Conservation (phyloP, 2,113 vertebrate species). For the Dermatemys mawii region DNA sequence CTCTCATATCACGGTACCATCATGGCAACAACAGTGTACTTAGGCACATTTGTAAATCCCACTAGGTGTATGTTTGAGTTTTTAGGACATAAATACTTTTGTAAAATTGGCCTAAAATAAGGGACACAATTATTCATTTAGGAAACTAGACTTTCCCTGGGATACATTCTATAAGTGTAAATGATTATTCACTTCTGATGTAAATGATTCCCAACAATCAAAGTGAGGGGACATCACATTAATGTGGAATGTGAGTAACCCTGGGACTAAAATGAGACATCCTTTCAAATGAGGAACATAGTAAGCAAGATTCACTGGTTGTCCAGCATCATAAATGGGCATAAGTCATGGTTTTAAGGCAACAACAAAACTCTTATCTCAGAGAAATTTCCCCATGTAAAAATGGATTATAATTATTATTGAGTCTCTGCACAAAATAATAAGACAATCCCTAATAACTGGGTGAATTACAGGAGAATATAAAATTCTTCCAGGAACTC, state of each 20-base stretch:
- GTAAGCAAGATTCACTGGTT: not conserved
- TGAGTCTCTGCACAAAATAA: not conserved
- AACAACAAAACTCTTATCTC: not conserved
- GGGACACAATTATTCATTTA: not conserved
- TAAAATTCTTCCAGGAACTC: not conserved
- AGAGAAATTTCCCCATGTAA: not conserved
- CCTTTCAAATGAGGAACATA: not conserved
- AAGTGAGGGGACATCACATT: not conserved
- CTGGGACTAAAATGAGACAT: not conserved
- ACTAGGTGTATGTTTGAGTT: not conserved
- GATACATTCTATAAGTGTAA: not conserved
- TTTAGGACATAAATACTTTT: not conserved
- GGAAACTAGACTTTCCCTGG: not conserved
- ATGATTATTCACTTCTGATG: not conserved
- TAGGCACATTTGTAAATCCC: not conserved
- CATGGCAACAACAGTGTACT: not conserved
- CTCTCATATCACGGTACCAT: not conserved
- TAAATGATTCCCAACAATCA: not conserved
- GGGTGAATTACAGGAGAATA: not conserved
- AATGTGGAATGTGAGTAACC: not conserved
- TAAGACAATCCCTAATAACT: not conserved
- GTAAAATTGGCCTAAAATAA: not conserved
- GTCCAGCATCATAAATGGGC: not conserved
- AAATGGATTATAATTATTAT: not conserved
- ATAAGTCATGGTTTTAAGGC: not conserved